Evolutionary conservation across 2,113 vertebrate genomes (phyloP).

Genomic region (Uropsilus gracilis): DNA sequence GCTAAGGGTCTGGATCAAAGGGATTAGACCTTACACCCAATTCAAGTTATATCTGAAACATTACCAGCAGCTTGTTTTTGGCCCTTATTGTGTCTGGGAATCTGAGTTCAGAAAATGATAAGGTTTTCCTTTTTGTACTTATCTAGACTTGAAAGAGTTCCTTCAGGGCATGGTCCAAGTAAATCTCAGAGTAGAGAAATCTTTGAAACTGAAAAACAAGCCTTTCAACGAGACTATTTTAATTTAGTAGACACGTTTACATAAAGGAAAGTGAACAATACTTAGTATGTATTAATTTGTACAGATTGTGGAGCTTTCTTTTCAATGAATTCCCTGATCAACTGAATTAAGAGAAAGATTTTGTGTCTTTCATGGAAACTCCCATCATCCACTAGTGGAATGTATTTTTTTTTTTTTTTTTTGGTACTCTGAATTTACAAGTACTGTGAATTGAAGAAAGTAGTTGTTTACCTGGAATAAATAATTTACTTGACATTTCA

Average conservation of each 20-base stretch:
- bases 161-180: background rate
- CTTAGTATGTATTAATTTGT: background rate
- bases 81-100: background rate
- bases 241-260: constrained; percentile 36
- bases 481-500: constrained; percentile 39
- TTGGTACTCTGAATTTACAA: constrained; percentile 46
- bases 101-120: constrained; percentile 13
- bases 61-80: constrained; percentile 19
- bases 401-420: background rate
- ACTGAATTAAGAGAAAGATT: constrained; percentile 37
- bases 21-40: constrained; percentile 2
- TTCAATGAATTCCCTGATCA: background rate
- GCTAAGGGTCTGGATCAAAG: background rate
- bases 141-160: constrained; percentile 20
- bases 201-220: background rate
- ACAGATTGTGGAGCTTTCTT: background rate
- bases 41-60: constrained; percentile 35
- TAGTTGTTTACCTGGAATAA: constrained; percentile 22
- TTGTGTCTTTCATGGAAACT: constrained; percentile 14
- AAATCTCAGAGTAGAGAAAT: constrained; percentile 26
- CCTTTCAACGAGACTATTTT: constrained; percentile 16
- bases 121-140: background rate
- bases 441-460: constrained; percentile 37
- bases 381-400: background rate
- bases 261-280: background rate